phyloP scores from a whole-genome alignment of 2,888 invertebrate species.

The Napeogenes inachia region DNA sequence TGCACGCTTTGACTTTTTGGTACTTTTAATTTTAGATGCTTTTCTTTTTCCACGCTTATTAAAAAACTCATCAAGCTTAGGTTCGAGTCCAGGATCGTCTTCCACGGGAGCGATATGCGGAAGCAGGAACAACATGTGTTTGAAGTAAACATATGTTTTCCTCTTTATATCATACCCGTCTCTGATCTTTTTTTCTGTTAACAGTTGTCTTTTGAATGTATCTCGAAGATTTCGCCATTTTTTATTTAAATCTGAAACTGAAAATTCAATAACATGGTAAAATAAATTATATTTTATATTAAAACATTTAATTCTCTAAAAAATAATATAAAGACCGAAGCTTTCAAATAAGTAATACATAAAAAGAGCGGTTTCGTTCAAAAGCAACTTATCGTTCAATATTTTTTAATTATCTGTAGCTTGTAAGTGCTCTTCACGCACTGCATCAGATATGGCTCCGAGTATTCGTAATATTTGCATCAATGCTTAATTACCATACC shows the following conservation, averaged over 20 bases:
- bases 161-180: conserved; percentile 35
- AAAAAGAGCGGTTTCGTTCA: no score
- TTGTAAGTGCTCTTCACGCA: no score
- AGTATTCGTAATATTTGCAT: no score
- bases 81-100: conserved; percentile 17
- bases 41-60: conserved; percentile 16
- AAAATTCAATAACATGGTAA: neutral
- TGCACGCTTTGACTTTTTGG: conserved; percentile 3
- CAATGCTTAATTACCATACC: no score
- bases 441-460: no score
- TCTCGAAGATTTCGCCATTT: conserved; percentile 51
- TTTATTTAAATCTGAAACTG: conserved; percentile 41
- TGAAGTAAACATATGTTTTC: conserved; percentile 46
- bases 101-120: conserved; percentile 36
- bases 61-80: conserved; percentile 27
- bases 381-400: no score
- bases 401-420: no score
- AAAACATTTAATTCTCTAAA: neutral
- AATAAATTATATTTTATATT: neutral
- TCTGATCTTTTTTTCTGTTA: conserved; percentile 35
- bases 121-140: conserved; percentile 44
- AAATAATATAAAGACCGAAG: neutral
- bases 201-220: conserved; percentile 43
- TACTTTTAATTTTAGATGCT: conserved; percentile 5
- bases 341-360: no score